Evolutionary conservation across 92 coral and sea anemone species (phyloP), one percentile per base, ranked within the genome.

Genomic region (Porites divaricata): DNA sequence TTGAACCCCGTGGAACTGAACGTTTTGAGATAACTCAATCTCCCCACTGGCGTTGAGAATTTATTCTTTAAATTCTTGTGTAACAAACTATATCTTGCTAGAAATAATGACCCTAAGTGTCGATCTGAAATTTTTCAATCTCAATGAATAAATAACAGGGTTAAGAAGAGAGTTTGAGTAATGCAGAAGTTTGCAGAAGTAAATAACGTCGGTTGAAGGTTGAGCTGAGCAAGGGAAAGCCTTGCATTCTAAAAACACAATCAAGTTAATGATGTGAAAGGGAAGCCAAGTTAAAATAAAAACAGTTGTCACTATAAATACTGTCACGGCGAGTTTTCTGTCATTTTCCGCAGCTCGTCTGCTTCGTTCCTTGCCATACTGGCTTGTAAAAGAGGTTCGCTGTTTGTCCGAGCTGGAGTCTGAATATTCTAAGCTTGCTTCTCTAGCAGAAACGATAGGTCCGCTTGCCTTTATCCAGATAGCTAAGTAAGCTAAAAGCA

Each of bases 231-330:
- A 89, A 10, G 90, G 85, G 20, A 89, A 90, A 16, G 35, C 11
- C 28, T 87, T 87, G 81, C 98, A 92, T 8, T 89, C 62, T 62
- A 89, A 89, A 72, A 92, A 90, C 68, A 91, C 85, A 6, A 94
- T 78, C 76, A 94, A 50, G 66, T 94, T 94, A 2, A 94, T 76
- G 57, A 94, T 84, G 61, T 94, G 98, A 82, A 94, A 94, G 1
- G 98, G 98, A 45, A 94, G 83, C 98, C 98, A 94, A 16, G 93
- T 92, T 14, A 89, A 56, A 2, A 92, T 80, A 23, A 92, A 94
- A 26, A 94, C 95, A 1, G 98, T 92, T 19, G 98, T 94, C 8
- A 94, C 98, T 61, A 92, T 94, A 76, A 94, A 94, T 21, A 94
- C 90, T 10, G 98, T 94, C 76, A 81, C 62, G 0, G 93, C 92